Conservation (phyloP, 2,888 invertebrate species). For the Alitta virens region DNA sequence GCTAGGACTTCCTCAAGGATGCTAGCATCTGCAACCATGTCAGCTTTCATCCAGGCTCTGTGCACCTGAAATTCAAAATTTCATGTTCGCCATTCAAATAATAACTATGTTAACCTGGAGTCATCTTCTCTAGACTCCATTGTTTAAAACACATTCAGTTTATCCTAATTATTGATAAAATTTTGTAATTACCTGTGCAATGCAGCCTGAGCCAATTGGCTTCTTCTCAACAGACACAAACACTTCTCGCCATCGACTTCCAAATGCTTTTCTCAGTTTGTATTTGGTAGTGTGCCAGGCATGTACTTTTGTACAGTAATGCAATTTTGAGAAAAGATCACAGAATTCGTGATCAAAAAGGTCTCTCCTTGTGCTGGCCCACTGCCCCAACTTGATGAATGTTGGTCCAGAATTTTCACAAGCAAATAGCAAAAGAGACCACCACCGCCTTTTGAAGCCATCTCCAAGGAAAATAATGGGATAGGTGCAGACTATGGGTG, state of each 20-base stretch:
- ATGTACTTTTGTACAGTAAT: conserved; percentile 51
- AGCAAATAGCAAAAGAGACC: conserved; percentile 35
- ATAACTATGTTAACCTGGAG: no score
- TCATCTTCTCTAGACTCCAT: no score
- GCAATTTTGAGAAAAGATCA: conserved; percentile 52
- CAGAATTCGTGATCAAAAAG: conserved; percentile 59
- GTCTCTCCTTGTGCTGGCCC: conserved; percentile 60
- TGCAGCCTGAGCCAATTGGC: conserved; percentile 62
- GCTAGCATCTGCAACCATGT: conserved; percentile 28
- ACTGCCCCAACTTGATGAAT: conserved; percentile 62
- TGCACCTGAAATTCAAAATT: conserved; percentile 37
- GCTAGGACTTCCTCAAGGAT: conserved; percentile 20
- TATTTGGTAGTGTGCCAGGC: conserved; percentile 56
- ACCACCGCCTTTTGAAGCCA: conserved; percentile 31
- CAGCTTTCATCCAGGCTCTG: conserved; percentile 35
- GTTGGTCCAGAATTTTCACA: conserved; percentile 59
- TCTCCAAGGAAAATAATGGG: conserved; percentile 32
- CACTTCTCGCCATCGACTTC: conserved; percentile 51
- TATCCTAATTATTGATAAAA: no score
- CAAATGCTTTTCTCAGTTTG: conserved; percentile 49
- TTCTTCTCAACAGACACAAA: conserved; percentile 53
- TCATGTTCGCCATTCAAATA: no score
- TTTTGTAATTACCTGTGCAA: conserved; percentile 56
- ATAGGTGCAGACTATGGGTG: conserved; percentile 36
- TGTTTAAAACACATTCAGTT: no score